Conservation (phyloP, 2,888 invertebrate species). For the Dione juno region DNA sequence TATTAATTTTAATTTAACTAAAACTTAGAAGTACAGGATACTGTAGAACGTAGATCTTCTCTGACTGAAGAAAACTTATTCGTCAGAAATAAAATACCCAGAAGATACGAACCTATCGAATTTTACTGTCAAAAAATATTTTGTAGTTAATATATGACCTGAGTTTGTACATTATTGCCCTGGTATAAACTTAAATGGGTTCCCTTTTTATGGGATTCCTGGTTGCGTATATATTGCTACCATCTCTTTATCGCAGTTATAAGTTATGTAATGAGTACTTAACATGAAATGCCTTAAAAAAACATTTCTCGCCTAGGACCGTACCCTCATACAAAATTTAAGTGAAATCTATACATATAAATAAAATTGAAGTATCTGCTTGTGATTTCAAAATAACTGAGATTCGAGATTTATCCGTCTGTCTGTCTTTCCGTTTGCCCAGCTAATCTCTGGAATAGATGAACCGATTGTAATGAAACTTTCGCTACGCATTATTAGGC, state of each 20-base stretch:
- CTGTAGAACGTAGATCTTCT: background rate
- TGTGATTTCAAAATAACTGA: no score
- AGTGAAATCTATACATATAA: background rate
- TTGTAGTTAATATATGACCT: background rate
- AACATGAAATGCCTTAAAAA: background rate
- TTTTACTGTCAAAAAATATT: background rate
- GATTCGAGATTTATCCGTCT: no score
- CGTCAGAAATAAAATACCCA: background rate
- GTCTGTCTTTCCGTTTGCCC: no score
- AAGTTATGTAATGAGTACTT: slow-evolving; percentile 18
- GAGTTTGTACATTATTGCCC: no score
- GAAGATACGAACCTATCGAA: background rate
- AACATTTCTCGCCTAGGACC: slow-evolving; percentile 6
- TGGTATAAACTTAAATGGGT: background rate
- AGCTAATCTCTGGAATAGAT: no score
- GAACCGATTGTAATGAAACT: no score
- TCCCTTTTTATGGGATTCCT: slow-evolving; percentile 15
- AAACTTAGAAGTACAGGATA: no score
- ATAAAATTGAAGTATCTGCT: no score
- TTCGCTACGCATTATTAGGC: no score
- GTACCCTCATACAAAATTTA: background rate
- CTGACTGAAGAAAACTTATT: background rate
- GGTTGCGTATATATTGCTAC: background rate
- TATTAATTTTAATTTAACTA: no score
- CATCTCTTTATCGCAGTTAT: slow-evolving; percentile 21